Evolutionary conservation across 2,888 invertebrate species (phyloP), one percentile per base, ranked within the genome.

Genomic region (Sarcophaga variegata): DNA sequence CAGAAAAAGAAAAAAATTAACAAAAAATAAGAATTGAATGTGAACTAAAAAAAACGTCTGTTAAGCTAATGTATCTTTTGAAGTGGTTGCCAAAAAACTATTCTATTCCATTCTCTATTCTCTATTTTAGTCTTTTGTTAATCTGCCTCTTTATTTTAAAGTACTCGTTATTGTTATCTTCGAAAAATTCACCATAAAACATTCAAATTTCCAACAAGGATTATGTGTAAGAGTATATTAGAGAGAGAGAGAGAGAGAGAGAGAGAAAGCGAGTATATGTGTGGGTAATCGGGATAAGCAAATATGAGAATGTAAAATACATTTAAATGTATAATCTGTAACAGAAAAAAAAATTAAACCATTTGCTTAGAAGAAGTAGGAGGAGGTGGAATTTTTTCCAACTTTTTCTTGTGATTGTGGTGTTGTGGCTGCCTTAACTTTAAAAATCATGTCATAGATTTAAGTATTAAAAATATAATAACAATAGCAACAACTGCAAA

Each of bases 1-100:
- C 60, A 25, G 54, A 62, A 78, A 78, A 72, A 22, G 1, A 74
- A 67, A 49, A 8, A 59, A n/a, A 17, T 22, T 81, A 62, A 64
- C 25, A 25, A 76, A 72, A 80, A 71, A 72, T 64, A 47, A 25
- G 12, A 54, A 54, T 14, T 54, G 5, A 54, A 54, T 54, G 14
- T 54, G 54, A 22, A 80, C 47, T 63, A 77, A 10, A 69, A 10
- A 69, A 67, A 87, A 84, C 82, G 82, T 84, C 81, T 84, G 79
- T 84, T 84, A 67, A 84, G 79, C 87, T 84, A 87, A 84, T 87
- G 87, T 72, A 87, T 87, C 87, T 76, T 84, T 87, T 84, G 87
- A 84, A 79, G 84, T 75, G 81, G 77, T 78, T 87, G 87, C 87
- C 87, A 87, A 84, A 87, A 83, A 81, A 22, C 81, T 37, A 81